A percentile compares a stretch with the other conserved stretches of the same genome.
These are phyloP conservation scores for Macrosoma leucophasiata DNA, from an alignment of 2,888 invertebrate species.

Conservation along the genomic window DNA sequence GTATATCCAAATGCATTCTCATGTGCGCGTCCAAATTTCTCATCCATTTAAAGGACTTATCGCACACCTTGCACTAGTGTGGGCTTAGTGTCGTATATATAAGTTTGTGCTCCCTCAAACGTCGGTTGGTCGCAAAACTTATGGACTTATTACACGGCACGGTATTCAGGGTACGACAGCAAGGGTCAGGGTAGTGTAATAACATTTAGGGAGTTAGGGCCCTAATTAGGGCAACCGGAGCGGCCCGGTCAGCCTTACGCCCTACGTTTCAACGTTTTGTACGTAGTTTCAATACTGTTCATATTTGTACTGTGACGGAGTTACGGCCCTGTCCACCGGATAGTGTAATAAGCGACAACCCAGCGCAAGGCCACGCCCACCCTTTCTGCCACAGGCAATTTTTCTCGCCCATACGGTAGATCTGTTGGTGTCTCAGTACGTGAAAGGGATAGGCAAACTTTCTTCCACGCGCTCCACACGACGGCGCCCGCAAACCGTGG, in stretches of 20 bases:
- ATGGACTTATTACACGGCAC: no score
- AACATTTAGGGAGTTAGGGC: no score
- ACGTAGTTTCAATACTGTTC: no score
- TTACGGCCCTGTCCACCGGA: no score
- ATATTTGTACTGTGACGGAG: no score
- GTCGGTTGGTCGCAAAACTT: conserved; percentile 17
- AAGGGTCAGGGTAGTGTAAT: no score
- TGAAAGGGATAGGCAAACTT: conserved; percentile 33
- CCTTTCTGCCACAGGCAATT: conserved; percentile 29
- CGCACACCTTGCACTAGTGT: conserved; percentile 32
- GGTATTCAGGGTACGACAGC: no score
- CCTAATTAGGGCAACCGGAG: no score
- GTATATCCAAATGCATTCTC: conserved; percentile 22
- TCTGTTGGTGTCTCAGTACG: conserved; percentile 35
- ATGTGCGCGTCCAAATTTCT: conserved; percentile 29
- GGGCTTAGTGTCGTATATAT: conserved; percentile 35
- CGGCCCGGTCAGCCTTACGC: no score
- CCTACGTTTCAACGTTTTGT: no score
- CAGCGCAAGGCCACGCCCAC: no score
- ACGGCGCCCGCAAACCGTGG: conserved; percentile 36
- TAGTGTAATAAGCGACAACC: no score
- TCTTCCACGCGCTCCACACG: conserved; percentile 37
- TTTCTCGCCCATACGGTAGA: conserved; percentile 37
- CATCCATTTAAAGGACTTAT: conserved; percentile 31
- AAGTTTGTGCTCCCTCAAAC: conserved; percentile 32